Conservation (phyloP, 1,140 invertebrate genomes). For the Amphibalanus amphitrite region DNA sequence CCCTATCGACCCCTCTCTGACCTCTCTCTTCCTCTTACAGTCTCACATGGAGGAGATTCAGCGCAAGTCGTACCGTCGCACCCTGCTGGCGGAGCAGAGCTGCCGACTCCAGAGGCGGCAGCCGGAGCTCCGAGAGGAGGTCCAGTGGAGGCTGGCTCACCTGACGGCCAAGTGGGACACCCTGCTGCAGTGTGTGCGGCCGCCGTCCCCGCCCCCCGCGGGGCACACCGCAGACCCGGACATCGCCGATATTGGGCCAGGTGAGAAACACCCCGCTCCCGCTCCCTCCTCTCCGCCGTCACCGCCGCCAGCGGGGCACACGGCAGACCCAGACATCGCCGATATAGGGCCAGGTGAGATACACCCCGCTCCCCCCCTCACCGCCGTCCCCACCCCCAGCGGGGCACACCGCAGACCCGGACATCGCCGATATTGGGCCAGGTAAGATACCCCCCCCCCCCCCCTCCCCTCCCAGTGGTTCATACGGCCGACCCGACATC, state of each 20-base stretch:
- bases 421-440: not conserved
- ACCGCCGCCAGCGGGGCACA: too few relatives aligned
- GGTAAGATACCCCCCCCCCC: too few relatives aligned
- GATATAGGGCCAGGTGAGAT: conserved; percentile 62
- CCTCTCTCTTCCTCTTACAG: conserved; percentile 30
- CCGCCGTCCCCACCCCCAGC: not conserved
- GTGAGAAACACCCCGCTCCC: too few relatives aligned
- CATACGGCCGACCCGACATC: too few relatives aligned
- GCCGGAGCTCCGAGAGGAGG: conserved; percentile 54
- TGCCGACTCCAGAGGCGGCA: conserved; percentile 47
- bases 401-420: not conserved
- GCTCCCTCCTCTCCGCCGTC: too few relatives aligned
- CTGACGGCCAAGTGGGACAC: conserved; percentile 60
- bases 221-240: not conserved
- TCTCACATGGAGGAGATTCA: conserved; percentile 52
- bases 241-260: not conserved
- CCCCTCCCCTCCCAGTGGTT: too few relatives aligned
- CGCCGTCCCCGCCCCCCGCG: not conserved
- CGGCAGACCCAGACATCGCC: too few relatives aligned
- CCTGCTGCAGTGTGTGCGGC: conserved; percentile 31
- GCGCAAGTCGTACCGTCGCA: conserved; percentile 45
- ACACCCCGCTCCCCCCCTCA: conserved; percentile 43
- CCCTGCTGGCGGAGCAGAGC: conserved; percentile 60
- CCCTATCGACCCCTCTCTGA: conserved; percentile 21
- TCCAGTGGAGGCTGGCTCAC: conserved; percentile 47